These are phyloP conservation scores for Leistus spinibarbis DNA, from an alignment of 2,888 invertebrate species.

Conservation along the genomic window DNA sequence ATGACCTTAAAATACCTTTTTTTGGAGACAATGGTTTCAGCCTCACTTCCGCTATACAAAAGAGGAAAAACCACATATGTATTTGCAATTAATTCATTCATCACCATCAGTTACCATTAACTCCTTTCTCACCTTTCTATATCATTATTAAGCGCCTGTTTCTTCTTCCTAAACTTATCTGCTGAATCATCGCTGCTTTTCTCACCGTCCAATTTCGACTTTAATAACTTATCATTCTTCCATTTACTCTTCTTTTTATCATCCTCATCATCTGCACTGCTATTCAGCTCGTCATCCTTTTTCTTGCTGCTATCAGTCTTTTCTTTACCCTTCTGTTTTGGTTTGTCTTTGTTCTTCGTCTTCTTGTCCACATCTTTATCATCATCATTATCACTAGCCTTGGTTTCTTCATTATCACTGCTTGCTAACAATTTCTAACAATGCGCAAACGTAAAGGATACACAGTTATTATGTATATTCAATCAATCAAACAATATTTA, in stretches of 20 bases:
- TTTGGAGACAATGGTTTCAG: conserved; percentile 42
- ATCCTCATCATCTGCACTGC: background rate
- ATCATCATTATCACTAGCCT: conserved; percentile 37
- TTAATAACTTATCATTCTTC: conserved; percentile 47
- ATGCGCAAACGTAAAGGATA: background rate
- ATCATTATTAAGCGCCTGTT: conserved; percentile 30
- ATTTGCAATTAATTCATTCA: background rate
- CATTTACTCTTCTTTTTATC: conserved; percentile 43
- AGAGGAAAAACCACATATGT: background rate
- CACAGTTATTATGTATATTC: too few relatives aligned
- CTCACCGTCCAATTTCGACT: conserved; percentile 42
- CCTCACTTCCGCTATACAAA: conserved; percentile 36
- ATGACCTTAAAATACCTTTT: conserved; percentile 42
- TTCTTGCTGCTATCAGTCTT: background rate
- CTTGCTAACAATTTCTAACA: background rate
- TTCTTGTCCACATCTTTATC: conserved; percentile 7
- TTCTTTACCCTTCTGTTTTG: conserved; percentile 53
- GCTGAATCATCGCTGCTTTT: conserved; percentile 46
- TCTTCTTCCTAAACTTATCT: conserved; percentile 41
- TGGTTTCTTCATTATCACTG: conserved; percentile 42
- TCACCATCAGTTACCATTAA: background rate
- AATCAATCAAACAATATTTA: too few relatives aligned
- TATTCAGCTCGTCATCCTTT: conserved; percentile 33
- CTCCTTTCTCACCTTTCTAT: conserved; percentile 13
- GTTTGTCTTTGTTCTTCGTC: conserved; percentile 47